Percentiles rank a stretch among this genome's conserved stretches.
phyloP scores from a whole-genome alignment of 2,797 vertebrate species.

The Coilia nasus region DNA sequence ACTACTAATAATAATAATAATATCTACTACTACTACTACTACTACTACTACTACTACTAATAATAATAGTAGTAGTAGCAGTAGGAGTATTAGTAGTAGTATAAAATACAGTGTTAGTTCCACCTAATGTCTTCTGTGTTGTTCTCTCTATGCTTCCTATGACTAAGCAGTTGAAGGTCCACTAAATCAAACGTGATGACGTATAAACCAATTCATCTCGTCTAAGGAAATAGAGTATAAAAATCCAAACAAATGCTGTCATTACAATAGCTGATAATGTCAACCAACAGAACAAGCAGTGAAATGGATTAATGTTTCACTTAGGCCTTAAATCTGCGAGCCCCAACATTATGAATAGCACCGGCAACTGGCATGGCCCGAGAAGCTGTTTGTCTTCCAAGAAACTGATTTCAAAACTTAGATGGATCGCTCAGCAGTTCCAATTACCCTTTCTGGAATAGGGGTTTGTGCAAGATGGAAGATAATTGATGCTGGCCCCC shows the following conservation, averaged over 20 bases:
- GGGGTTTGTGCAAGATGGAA: conserved; percentile 33
- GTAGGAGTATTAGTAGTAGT: no score
- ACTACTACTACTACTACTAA: no score
- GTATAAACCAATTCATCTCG: background rate
- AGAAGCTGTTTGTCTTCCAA: background rate
- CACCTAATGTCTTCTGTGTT: no score
- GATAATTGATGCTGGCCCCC: conserved; percentile 27
- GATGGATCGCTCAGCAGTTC: conserved; percentile 30
- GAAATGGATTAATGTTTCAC: background rate
- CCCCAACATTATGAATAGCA: background rate
- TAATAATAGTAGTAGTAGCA: no score
- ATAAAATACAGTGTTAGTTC: no score
- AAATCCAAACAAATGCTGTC: background rate
- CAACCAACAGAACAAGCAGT: background rate
- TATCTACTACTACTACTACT: no score
- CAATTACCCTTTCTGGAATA: conserved; percentile 39
- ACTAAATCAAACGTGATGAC: background rate
- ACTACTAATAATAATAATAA: no score
- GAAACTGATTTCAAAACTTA: background rate
- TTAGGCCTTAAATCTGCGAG: background rate
- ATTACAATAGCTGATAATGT: background rate
- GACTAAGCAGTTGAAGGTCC: background rate
- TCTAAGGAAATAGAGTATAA: background rate
- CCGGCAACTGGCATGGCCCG: background rate
- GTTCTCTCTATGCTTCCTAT: no score